These are phyloP conservation scores for Pteromalus puparum DNA, from an alignment of 1,140 invertebrate genomes.

Conservation along the genomic window DNA sequence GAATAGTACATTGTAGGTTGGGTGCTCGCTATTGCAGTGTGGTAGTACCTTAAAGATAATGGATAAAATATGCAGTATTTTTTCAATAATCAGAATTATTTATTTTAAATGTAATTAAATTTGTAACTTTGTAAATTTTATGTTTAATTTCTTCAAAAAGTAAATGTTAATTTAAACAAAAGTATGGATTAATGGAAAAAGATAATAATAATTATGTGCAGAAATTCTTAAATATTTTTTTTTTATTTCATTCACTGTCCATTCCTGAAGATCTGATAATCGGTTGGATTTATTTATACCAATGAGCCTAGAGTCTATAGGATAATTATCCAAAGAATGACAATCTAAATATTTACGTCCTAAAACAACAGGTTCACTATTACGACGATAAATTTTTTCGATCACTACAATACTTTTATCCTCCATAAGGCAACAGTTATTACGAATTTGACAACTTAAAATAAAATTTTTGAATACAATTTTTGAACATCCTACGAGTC, in stretches of 20 bases:
- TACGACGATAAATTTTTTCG: background rate
- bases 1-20: no score
- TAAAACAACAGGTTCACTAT: background rate
- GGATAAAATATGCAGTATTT: no score
- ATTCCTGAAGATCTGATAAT: background rate
- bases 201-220: background rate
- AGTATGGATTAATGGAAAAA: background rate
- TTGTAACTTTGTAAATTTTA: no score
- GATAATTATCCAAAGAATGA: background rate
- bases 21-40: no score
- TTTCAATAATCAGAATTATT: no score
- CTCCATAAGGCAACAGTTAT: background rate
- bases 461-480: background rate
- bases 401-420: background rate
- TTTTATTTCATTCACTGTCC: background rate
- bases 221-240: background rate
- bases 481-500: no score
- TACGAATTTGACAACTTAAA: background rate
- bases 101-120: no score
- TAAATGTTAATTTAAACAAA: no score
- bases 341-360: background rate
- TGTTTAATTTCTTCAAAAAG: no score
- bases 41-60: no score
- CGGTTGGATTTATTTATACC: background rate
- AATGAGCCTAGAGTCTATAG: background rate